Conservation (phyloP, 2,797 vertebrate species). For the Petrocephalus sullivani region DNA sequence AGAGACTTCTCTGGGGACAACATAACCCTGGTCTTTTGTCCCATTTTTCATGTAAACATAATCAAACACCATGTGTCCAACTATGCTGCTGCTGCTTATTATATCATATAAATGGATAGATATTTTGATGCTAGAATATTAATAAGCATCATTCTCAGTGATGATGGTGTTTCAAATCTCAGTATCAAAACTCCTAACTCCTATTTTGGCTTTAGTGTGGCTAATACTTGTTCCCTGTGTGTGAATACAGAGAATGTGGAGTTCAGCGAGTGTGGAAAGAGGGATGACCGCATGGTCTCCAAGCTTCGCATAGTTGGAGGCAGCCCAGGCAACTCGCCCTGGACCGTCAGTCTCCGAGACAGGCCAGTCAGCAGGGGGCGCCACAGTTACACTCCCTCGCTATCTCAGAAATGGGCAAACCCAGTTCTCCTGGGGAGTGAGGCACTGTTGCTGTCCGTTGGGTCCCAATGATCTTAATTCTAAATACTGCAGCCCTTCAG, state of each 20-base stretch:
- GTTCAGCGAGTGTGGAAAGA: conserved; percentile 81
- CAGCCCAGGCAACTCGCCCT: conserved; percentile 83
- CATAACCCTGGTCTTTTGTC: not conserved
- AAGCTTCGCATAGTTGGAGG: conserved; percentile 72
- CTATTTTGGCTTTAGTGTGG: not conserved
- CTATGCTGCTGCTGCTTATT: not conserved
- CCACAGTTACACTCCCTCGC: not conserved
- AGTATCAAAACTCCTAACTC: not conserved
- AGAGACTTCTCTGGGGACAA: not conserved
- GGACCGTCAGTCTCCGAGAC: conserved; percentile 92
- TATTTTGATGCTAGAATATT: not conserved
- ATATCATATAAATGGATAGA: not conserved
- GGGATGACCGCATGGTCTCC: conserved; percentile 53
- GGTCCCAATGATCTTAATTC: not conserved
- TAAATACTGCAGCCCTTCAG: not conserved
- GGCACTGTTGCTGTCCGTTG: not conserved
- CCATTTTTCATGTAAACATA: not conserved
- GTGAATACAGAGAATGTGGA: conserved; percentile 61
- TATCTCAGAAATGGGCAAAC: too few species aligned
- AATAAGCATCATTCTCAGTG: not conserved
- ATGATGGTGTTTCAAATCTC: not conserved
- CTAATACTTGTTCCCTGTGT: not conserved
- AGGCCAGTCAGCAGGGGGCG: conserved; percentile 58
- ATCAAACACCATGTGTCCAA: not conserved
- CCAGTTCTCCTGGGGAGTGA: not conserved